Percentiles rank a stretch among this genome's conserved stretches.
phyloP scores from a whole-genome alignment of 2,797 vertebrate species.

The Arremon brunneinucha region DNA sequence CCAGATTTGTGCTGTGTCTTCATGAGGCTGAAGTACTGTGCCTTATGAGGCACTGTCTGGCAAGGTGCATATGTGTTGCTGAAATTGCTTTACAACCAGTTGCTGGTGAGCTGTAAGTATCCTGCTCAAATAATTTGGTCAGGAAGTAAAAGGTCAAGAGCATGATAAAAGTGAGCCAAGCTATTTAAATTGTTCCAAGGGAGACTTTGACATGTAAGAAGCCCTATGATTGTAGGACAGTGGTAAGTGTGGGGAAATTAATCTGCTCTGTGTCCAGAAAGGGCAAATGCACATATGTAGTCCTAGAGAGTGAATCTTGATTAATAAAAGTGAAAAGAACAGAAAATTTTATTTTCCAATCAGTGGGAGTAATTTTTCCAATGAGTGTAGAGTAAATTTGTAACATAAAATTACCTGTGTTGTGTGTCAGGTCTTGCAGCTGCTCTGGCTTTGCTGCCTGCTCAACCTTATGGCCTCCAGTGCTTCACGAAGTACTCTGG shows the following conservation, averaged over 20 bases:
- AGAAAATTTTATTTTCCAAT: neutral
- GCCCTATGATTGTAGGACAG: neutral
- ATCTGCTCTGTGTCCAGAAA: neutral
- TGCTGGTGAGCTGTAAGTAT: neutral
- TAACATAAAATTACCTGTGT: neutral
- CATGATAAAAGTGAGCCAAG: neutral
- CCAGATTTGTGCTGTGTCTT: neutral
- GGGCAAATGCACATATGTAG: neutral
- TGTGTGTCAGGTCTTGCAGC: neutral
- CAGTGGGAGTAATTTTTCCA: neutral
- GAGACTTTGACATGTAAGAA: neutral
- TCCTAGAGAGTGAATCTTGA: neutral
- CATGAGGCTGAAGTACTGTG: neutral
- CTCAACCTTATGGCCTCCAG: neutral
- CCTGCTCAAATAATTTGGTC: neutral
- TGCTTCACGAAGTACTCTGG: neutral
- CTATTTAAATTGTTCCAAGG: neutral
- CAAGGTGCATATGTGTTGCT: neutral
- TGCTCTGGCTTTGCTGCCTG: neutral
- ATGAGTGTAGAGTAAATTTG: neutral
- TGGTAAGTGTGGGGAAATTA: neutral
- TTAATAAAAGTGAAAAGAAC: neutral
- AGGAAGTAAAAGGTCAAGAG: neutral
- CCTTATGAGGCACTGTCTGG: neutral
- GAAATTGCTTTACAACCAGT: neutral